These are phyloP conservation scores for Heterohyrax brucei DNA, from an alignment of 2,797 vertebrate species.

Conservation along the genomic window DNA sequence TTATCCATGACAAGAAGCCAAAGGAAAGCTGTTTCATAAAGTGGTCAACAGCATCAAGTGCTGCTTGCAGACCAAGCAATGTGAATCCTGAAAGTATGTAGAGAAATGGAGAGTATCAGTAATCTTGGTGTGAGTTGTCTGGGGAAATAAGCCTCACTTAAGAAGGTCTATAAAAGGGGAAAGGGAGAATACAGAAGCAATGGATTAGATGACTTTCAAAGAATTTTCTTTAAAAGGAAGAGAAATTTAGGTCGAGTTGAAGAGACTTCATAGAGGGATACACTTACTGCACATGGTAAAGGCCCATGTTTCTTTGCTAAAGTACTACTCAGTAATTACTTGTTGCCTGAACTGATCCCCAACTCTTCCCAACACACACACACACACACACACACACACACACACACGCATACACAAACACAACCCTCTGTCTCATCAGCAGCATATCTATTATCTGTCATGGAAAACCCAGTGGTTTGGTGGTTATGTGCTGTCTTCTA, in stretches of 20 bases:
- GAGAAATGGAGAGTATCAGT: neutral
- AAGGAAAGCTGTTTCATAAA: constrained; percentile 39
- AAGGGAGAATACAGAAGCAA: neutral
- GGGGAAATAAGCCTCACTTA: neutral
- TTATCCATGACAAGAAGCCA: neutral
- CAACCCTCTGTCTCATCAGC: neutral
- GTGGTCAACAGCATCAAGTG: neutral
- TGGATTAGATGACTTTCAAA: neutral
- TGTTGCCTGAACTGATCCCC: neutral
- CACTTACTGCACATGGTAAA: neutral
- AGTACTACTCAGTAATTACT: neutral
- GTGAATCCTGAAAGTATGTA: neutral
- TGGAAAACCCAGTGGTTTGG: no score
- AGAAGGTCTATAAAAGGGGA: neutral
- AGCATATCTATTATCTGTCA: neutral
- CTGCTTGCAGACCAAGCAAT: neutral
- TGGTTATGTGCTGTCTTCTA: no score
- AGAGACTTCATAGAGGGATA: neutral
- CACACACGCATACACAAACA: neutral
- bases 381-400: neutral
- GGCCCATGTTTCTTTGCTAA: neutral
- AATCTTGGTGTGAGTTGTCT: neutral
- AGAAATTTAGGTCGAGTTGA: neutral
- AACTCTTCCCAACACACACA: neutral
- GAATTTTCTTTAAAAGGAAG: neutral